phyloP scores from a whole-genome alignment of 2,113 vertebrate species.

The Myiagra hebetior region DNA sequence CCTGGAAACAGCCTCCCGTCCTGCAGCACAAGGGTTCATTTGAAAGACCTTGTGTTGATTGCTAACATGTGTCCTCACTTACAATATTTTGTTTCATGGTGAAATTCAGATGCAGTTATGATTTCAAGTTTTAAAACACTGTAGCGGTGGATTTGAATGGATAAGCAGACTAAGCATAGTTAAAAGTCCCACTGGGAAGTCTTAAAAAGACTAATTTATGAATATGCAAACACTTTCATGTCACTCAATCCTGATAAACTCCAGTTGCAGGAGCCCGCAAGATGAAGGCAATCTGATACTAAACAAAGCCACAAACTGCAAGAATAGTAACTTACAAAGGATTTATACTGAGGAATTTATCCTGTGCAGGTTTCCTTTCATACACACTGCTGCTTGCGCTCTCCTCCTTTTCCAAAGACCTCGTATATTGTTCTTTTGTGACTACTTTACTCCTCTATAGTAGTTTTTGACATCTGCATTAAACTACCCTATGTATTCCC shows the following conservation, averaged over 20 bases:
- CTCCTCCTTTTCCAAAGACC: not conserved
- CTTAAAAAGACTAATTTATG: conserved; percentile 36
- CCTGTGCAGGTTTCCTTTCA: not conserved
- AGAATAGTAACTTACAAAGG: not conserved
- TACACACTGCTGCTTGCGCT: not conserved
- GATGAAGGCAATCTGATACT: not conserved
- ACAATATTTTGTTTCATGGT: conserved; percentile 50
- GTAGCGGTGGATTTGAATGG: not conserved
- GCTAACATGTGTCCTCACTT: conserved; percentile 28
- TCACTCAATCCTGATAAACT: conserved; percentile 23
- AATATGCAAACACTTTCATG: conserved; percentile 15
- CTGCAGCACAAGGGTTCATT: not conserved
- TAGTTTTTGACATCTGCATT: not conserved
- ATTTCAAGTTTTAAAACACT: conserved; percentile 29
- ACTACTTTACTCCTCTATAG: not conserved
- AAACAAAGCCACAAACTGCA: conserved; percentile 18
- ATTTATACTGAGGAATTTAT: not conserved
- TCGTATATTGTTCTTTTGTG: not conserved
- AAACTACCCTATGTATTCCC: not conserved
- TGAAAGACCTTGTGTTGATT: conserved; percentile 41
- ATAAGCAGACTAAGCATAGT: conserved; percentile 38
- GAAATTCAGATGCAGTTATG: conserved; percentile 39
- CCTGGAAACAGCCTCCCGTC: not conserved
- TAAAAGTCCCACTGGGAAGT: conserved; percentile 25
- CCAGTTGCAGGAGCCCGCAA: not conserved